Evolutionary conservation across 2,888 invertebrate species (phyloP).

Genomic region (Lithosia quadra): DNA sequence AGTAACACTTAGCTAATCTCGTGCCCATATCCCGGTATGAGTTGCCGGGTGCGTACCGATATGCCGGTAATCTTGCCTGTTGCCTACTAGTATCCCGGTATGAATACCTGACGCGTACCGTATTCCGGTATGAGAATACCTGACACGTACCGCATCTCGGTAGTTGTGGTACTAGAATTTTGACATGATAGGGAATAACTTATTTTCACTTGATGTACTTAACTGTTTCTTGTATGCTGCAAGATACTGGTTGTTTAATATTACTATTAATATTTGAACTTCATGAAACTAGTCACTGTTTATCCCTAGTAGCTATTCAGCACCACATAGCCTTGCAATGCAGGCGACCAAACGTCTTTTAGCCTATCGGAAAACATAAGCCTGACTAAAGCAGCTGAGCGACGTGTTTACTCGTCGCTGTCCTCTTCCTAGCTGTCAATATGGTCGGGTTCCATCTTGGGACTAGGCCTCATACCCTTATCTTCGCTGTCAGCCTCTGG

Average conservation of each 20-base stretch:
- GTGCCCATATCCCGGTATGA: neutral
- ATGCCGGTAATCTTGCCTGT: neutral
- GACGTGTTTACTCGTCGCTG: conserved; percentile 54
- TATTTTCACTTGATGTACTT: neutral
- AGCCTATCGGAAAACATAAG: conserved; percentile 5
- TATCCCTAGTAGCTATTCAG: neutral
- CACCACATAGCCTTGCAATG: neutral
- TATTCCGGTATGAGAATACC: neutral
- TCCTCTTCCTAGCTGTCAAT: conserved; percentile 72
- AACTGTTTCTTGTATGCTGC: neutral
- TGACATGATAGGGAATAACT: neutral
- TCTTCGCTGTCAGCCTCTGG: conserved; percentile 87
- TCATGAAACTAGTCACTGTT: neutral
- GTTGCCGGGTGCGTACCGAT: too few relatives aligned
- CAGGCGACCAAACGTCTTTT: neutral
- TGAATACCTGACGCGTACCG: too few relatives aligned
- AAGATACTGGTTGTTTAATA: neutral
- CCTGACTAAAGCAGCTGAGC: conserved; percentile 32
- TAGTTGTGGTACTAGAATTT: neutral
- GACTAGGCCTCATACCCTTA: conserved; percentile 72
- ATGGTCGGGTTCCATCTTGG: conserved; percentile 73
- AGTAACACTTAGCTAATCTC: neutral
- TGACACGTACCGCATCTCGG: neutral
- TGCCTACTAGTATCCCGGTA: too few relatives aligned
- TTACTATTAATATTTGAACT: conserved; percentile 1